Evolutionary conservation across 2,797 vertebrate species (phyloP).

Genomic region (Chiroxiphia lanceolata): DNA sequence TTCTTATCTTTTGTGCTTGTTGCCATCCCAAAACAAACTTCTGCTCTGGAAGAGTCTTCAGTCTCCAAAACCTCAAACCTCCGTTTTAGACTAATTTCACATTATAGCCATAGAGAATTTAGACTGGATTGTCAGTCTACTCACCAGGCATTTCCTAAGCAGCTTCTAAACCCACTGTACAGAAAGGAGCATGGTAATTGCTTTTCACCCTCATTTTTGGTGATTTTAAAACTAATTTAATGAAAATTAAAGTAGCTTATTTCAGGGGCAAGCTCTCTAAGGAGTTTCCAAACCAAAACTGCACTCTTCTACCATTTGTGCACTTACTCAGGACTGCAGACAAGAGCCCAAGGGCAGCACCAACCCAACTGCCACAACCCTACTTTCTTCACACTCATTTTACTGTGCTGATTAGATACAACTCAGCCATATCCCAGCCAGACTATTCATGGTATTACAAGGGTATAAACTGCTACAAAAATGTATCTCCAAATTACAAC

Average conservation of each 20-base stretch:
- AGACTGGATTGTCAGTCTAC: background rate
- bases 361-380: background rate
- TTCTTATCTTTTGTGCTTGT: background rate
- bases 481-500: accelerated
- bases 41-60: background rate
- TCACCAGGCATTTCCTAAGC: background rate
- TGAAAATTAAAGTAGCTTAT: background rate
- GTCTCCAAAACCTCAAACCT: background rate
- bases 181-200: background rate
- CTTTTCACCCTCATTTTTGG: background rate
- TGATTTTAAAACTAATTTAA: background rate
- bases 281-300: background rate
- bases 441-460: background rate
- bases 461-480: background rate
- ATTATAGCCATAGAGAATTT: background rate
- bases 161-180: background rate
- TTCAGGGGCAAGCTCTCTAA: background rate
- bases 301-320: background rate
- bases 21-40: background rate
- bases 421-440: background rate
- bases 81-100: background rate
- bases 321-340: background rate
- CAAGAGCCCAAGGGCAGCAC: background rate
- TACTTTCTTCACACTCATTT: background rate
- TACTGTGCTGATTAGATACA: background rate